phyloP scores from a whole-genome alignment of 2,888 invertebrate species.

The Parochlus steinenii region DNA sequence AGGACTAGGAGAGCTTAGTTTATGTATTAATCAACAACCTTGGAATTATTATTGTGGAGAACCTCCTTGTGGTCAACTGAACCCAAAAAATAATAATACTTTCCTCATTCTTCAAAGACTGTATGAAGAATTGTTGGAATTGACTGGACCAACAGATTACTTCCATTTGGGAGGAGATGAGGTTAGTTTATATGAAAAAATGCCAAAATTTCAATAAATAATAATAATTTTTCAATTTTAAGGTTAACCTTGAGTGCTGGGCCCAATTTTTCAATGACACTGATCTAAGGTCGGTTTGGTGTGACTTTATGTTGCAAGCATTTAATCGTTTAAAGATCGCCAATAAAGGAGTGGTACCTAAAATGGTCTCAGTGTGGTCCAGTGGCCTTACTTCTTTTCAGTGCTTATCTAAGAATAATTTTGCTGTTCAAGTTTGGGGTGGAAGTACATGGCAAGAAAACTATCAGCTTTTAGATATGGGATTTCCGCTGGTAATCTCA shows the following conservation, averaged over 20 bases:
- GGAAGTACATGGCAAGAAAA: slow-evolving; percentile 69
- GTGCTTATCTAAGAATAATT: slow-evolving; percentile 40
- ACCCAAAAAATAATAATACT: slow-evolving; percentile 63
- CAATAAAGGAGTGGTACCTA: slow-evolving; percentile 25
- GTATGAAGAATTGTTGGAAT: slow-evolving; percentile 54
- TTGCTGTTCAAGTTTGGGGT: slow-evolving; percentile 67
- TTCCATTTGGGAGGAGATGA: slow-evolving; percentile 76
- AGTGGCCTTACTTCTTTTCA: slow-evolving; percentile 58
- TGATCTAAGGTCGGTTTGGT: slow-evolving; percentile 62
- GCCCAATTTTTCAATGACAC: slow-evolving; percentile 54
- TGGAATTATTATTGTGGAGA: slow-evolving; percentile 60
- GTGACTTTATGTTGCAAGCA: slow-evolving; percentile 44
- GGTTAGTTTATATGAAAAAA: no score
- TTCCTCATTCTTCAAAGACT: slow-evolving; percentile 55
- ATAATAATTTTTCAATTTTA: no score
- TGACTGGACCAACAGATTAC: slow-evolving; percentile 59
- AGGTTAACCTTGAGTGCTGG: slow-evolving; percentile 68
- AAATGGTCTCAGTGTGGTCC: slow-evolving; percentile 51
- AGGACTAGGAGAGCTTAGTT: slow-evolving; percentile 59
- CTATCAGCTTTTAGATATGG: slow-evolving; percentile 55
- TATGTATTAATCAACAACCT: slow-evolving; percentile 66
- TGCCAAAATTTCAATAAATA: no score
- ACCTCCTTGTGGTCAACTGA: slow-evolving; percentile 68
- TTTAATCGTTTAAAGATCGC: slow-evolving; percentile 25
- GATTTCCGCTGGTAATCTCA: slow-evolving; percentile 60